Base-by-base conservation (phyloP, 53 echinoderm and acorn worm genomes). In the Mesocentrotus franciscanus region DNA sequence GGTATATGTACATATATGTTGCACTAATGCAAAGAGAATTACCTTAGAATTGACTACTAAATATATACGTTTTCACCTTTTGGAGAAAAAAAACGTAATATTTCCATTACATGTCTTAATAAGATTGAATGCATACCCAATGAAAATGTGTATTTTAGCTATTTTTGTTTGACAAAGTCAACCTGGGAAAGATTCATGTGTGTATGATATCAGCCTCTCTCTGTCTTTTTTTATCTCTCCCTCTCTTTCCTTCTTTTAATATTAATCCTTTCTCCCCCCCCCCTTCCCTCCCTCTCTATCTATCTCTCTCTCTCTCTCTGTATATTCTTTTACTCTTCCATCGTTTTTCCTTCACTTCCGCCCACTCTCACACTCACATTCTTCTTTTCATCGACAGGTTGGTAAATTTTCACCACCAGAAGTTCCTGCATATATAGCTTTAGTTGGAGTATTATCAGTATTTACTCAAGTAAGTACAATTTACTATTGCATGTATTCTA, bases 401-500 rank as follows among this genome's bases (percentile, higher is more conserved):
- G 98, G 98, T 93, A 81, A 96, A 4, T 99, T 99, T 95, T 60
- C 95, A 29, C 90, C 97, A 56, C 60, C 97, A 93, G 97, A 99
- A 75, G 96, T 99, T 8, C 98, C 99, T 68, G 99, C 99, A 17
- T 99, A 98, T 90, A 99, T 99, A 95, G 99, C 99, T 2, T 96
- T 99, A 78, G 96, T 99, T 89, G 99, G 99, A 84, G 98, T 99
- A 36, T 97, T 99, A 94, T 99, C 99, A 29, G 99, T 99, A 84
- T 96, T 99, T 96, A 93, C 98, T 14, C 99, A 99, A 97, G 99
- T 99, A 95, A 93, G 96, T 85, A 94, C 42, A 4, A 22, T 92
- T 15, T 61, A 61, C 61, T 12, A 39, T 39, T 39, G 61, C 61
- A 61, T 61, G 3, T 61, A 39, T 39, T 61, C 10, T 61, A 61